Percentiles rank a stretch among this genome's conserved stretches.
Conservation (phyloP, 1,140 invertebrate genomes). For the Trialeurodes vaporariorum region DNA sequence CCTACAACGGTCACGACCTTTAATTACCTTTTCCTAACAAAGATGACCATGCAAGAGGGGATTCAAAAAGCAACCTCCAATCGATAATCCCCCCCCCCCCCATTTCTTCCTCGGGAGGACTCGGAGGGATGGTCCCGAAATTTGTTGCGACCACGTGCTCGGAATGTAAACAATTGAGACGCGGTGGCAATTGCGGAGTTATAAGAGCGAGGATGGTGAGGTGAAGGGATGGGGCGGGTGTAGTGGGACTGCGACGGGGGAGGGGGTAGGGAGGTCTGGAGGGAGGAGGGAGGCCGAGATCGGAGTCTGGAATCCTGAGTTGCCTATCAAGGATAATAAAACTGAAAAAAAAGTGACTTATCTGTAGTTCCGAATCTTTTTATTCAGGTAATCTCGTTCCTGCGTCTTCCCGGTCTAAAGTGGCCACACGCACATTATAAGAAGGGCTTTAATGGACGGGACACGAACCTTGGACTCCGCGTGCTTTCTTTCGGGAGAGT, state of each 20-base stretch:
- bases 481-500: background rate
- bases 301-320: background rate
- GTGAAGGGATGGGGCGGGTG: too few relatives aligned
- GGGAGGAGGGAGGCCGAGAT: background rate
- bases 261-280: background rate
- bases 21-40: too few relatives aligned
- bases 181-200: too few relatives aligned
- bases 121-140: background rate
- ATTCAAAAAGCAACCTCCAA: too few relatives aligned
- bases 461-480: background rate
- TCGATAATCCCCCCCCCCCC: too few relatives aligned
- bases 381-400: background rate
- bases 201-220: too few relatives aligned
- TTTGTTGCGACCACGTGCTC: background rate
- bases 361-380: background rate
- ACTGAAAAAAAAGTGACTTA: background rate
- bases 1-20: too few relatives aligned
- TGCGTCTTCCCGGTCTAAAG: background rate
- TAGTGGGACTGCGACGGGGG: too few relatives aligned
- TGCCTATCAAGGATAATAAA: too few relatives aligned
- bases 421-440: background rate
- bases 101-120: too few relatives aligned
- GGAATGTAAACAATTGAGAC: background rate
- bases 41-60: too few relatives aligned
- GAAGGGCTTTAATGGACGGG: background rate